Conservation (phyloP, 2,113 vertebrate genomes). For the Siniperca chuatsi region DNA sequence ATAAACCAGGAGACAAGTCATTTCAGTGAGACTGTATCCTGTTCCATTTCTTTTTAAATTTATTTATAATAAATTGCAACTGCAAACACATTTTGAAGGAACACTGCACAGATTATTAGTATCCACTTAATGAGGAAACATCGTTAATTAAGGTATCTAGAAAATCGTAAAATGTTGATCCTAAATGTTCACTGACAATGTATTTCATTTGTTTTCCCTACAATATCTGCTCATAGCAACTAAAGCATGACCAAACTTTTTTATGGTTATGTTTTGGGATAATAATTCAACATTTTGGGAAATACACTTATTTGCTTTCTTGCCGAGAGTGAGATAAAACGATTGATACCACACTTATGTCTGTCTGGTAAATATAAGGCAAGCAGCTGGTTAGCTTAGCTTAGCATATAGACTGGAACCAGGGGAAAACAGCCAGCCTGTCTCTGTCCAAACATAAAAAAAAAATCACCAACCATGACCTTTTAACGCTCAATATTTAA, state of each 20-base stretch:
- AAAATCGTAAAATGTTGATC: not conserved
- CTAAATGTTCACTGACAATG: not conserved
- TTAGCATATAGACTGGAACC: not conserved
- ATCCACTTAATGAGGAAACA: not conserved
- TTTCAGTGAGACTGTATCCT: not conserved
- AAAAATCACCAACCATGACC: too few species aligned
- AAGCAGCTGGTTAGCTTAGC: not conserved
- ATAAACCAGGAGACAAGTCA: not conserved
- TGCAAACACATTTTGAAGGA: not conserved
- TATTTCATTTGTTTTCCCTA: not conserved
- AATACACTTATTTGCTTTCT: too few species aligned
- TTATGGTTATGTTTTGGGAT: not conserved
- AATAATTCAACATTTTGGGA: too few species aligned
- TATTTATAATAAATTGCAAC: not conserved
- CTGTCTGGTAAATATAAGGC: not conserved
- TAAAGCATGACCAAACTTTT: not conserved
- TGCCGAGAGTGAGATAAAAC: not conserved
- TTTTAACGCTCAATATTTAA: not conserved
- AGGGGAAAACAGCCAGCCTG: not conserved
- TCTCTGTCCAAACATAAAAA: too few species aligned
- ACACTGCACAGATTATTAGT: not conserved
- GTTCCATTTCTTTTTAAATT: not conserved
- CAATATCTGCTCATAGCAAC: not conserved
- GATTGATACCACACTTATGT: not conserved
- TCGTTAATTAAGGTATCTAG: not conserved